Evolutionary conservation across 2,113 vertebrate species (phyloP), one percentile per base, ranked within the genome.

Genomic region (Acinonyx jubatus): DNA sequence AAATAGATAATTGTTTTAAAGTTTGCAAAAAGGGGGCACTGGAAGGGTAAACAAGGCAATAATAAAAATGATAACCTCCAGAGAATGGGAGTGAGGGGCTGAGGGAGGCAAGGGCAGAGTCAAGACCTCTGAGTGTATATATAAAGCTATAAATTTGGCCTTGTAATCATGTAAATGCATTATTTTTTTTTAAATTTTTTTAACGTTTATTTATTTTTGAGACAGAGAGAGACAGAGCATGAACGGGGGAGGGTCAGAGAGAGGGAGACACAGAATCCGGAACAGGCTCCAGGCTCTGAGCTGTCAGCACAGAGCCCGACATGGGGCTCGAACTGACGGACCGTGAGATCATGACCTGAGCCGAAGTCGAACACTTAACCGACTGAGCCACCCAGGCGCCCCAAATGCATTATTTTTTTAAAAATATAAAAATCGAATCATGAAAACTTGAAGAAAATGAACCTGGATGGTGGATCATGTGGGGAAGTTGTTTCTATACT

Each of bases 1-100:
- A 82, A 76, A 65, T 66, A 81, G n/a, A 27, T 50, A 63, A 45
- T 81, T 85, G 83, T 81, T 88, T 89, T 89, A 81, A 76, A 94
- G n/a, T 94, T 94, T 95, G n/a, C 66, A 81, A 57, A 65, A 76
- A 45, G 55, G 63, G 73, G 63, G 19, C n/a, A 52, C 38, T 61
- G 61, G 48, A 61, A 68, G 7, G 45, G 57, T 41, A 80, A 82
- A 81, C 1, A 81, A 55, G 73, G 21, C 45, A 73, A 16, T 13
- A 69, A 68, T 76, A 19, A n/a, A 74, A 73, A 57, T 66, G 27
- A 11, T 57, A 21, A 27, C 65, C 15, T 61, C 9, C 19, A 52
- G 66, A 18, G 29, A 55, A 45, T 31, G 10, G 25, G 8, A 31
- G 23, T 25, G 0, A 18, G 7, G 57, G 52, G 21, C 38, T 66